Evolutionary conservation across 2,888 invertebrate species (phyloP), one percentile per base, ranked within the genome.

Genomic region (Lissonota sp.): DNA sequence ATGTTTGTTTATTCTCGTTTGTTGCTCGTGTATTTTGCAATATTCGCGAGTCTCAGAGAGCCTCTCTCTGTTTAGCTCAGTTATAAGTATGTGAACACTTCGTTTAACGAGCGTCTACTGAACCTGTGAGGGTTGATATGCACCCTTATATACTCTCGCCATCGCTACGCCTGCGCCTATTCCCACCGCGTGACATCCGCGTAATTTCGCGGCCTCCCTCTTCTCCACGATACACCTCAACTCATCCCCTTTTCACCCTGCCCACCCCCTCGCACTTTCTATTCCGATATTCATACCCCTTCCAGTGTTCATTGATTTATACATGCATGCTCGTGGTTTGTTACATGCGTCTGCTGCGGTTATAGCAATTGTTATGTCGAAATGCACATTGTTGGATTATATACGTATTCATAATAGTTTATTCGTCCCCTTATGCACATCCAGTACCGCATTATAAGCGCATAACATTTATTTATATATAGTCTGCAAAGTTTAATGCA

Each of bases 91-190:
- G 58, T 42, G 49, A 46, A 42, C 66, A 14, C 77, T 73, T 74
- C 71, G 86, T 74, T 81, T 78, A 53, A 66, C 81, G 85, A 86
- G 84, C 83, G 84, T 84, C 69, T 73, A 90, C 90, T 90, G 89
- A 88, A 84, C 82, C 71, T 57, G 84, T 64, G 79, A 70, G 80
- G 83, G 83, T 80, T 72, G 86, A 77, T 70, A 60, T 84, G 60
- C 84, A 80, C 81, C 84, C 86, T 89, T 90, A 87, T 90, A 90
- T 90, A 89, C 77, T 81, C 85, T 85, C 83, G 84, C 81, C 42
- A 66, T 44, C 64, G 51, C 57, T 80, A 84, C 72, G 88, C 86
- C 74, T 79, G 83, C 83, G 85, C 79, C 64, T 74, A 66, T 66
- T 64, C 12, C 70, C 40, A 55, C 78, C 83, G 83, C 82, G 83